Percentiles rank a stretch among this genome's conserved stretches.
Evolutionary conservation across 2,797 vertebrate genomes (phyloP).

Genomic region (Heliangelus exortis): DNA sequence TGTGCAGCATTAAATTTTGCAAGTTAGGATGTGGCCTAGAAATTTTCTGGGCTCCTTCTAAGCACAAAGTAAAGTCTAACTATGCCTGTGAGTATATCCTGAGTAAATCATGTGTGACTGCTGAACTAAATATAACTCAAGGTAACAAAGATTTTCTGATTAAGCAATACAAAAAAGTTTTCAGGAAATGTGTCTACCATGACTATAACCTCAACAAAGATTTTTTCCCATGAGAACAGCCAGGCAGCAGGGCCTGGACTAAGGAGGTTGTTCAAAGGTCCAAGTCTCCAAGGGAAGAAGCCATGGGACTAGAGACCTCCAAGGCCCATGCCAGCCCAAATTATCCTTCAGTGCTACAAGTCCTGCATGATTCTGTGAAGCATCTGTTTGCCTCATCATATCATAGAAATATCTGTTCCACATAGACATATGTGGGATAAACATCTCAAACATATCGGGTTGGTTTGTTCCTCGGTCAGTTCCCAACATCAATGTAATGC

Average conservation of each 20-base stretch:
- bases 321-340: fast-evolving
- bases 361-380: background rate
- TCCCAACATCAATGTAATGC: background rate
- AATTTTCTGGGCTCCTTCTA: background rate
- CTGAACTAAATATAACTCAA: background rate
- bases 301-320: background rate
- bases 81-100: background rate
- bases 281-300: fast-evolving
- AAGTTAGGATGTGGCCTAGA: background rate
- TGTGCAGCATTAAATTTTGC: fast-evolving
- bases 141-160: background rate
- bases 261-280: background rate
- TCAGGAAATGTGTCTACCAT: background rate
- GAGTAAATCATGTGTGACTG: background rate
- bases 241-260: background rate
- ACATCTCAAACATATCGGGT: background rate
- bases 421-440: too few relatives aligned
- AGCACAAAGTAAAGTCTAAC: background rate
- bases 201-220: background rate
- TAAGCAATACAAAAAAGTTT: background rate
- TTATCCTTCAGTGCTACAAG: fast-evolving
- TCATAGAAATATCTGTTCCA: background rate
- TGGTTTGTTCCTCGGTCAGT: background rate
- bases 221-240: background rate
- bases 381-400: background rate